Base-by-base conservation (phyloP, 2,797 vertebrate species). In the Percopsis omiscomaycus region DNA sequence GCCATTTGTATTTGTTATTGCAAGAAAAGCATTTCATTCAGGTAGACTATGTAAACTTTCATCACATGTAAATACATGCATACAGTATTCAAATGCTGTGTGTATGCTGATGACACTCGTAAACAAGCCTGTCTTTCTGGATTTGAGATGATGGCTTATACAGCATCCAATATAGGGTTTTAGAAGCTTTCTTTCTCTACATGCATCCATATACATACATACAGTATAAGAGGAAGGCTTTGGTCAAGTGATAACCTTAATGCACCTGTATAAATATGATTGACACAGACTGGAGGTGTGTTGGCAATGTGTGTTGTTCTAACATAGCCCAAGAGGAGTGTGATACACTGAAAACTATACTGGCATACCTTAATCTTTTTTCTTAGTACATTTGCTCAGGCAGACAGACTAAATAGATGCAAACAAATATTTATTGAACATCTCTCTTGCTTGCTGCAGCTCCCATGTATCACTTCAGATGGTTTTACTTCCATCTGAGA, bases 341-440 rank as follows among this genome's bases (percentile, higher is more conserved):
- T 37, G 1, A 37, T 37, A 9, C 37, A 37, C 37, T 37, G 27
- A 12, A 27, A 58, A 29, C n/a, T 57, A 61, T 37, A 30, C 57
- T 22, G 22, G 45, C 54, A 57, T 42, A 49, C 46, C 51, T 61
- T 9, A 5, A 70, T 56, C 22, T 67, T 68, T 16, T 12, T 4
- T 57, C 59, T 48, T 22, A 12, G 53, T 27, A 52, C 50, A 22
- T 16, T 28, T 29, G 8, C 46, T 47, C 15, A 42, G 22, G 51
- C 13, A 47, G 45, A 55, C 48, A 45, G 37, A 32, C 54, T 68
- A 67, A 68, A 55, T 46, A 64, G 30, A 64, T 22, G 51, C 44
- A 66, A 69, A 44, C 60, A 47, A 22, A 22, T 22, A 72, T 80
- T 72, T 53, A 79, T 65, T 64, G n/a, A 57, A 47, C 53, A 51